Conservation (phyloP, 2,113 vertebrate species). For the Centropus unirufus region DNA sequence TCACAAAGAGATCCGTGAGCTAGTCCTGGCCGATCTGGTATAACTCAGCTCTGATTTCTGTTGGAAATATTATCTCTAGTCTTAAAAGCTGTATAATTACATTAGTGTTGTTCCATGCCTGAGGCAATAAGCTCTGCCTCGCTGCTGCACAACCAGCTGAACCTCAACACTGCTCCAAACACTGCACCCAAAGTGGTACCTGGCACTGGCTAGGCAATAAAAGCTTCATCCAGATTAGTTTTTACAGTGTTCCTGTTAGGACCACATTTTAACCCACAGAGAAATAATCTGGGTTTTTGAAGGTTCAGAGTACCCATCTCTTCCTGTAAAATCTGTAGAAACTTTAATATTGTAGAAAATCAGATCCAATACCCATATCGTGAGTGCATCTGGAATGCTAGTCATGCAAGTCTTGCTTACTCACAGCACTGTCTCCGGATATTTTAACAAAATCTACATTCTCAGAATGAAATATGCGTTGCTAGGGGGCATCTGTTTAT, state of each 20-base stretch:
- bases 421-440: not conserved
- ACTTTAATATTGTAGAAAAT: not conserved
- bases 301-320: not conserved
- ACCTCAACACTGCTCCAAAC: fast-evolving
- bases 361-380: not conserved
- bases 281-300: not conserved
- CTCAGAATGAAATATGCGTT: constrained; percentile 59
- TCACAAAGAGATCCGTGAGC: not conserved
- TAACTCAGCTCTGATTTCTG: constrained; percentile 9
- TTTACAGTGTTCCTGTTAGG: not conserved
- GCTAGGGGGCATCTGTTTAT: constrained; percentile 66
- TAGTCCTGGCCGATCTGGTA: not conserved
- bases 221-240: not conserved
- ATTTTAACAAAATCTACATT: constrained; percentile 59
- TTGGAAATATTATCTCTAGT: constrained; percentile 38
- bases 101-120: constrained; percentile 26
- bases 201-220: not conserved
- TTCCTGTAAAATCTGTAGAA: not conserved
- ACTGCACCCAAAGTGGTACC: not conserved
- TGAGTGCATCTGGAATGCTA: constrained; percentile 47
- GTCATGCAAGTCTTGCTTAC: constrained; percentile 27
- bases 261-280: not conserved
- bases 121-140: constrained; percentile 16
- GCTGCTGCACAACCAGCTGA: not conserved
- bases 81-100: constrained; percentile 46